Evolutionary conservation across 2,797 vertebrate species (phyloP), one percentile per base, ranked within the genome.

Genomic region (Sebastes baramenuke): DNA sequence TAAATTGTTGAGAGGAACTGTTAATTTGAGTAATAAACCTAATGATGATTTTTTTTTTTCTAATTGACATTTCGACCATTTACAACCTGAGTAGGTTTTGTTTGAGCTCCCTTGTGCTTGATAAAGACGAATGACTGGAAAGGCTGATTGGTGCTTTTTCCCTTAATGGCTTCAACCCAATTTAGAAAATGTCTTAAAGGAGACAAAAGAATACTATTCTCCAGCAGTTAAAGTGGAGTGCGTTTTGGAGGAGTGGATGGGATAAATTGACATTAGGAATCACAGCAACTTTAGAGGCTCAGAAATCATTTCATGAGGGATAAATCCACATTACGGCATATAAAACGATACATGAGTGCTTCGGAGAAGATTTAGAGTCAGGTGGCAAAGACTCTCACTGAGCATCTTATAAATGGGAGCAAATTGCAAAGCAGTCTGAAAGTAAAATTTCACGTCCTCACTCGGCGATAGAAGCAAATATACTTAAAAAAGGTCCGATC

Each of bases 11-110:
- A 94, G 90, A 89, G 86, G 83, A 89, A 90, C 90, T 92, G 93
- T 93, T 95, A 92, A 94, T 94, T 94, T 94, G 91, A 94, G 93
- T 94, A 91, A 94, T 94, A 95, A 94, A 95, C 89, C 94, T 95
- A 94, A 94, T 95, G 94, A 95, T 94, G 92, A 94, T 93, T 94
- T 95, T 95, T 90, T 42, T 88, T 70, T 66, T 87, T 69, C 90
- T 94, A 95, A 95, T 95, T 96, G 94, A 96, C 95, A 95, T 95
- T 94, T 95, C 90, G 92, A 94, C 93, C 94, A 94, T 95, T 95
- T 95, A 95, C 91, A 94, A 96, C 93, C 94, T 93, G 94, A 95
- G 93, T 93, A 92, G 89, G 89, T 92, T 93, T 91, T 92, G 92
- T 93, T 91, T 92, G 91, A 93, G 88, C 81, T 92, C 87, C 88